Conservation (phyloP, 2,797 vertebrate species). For the Vespertilio murinus region DNA sequence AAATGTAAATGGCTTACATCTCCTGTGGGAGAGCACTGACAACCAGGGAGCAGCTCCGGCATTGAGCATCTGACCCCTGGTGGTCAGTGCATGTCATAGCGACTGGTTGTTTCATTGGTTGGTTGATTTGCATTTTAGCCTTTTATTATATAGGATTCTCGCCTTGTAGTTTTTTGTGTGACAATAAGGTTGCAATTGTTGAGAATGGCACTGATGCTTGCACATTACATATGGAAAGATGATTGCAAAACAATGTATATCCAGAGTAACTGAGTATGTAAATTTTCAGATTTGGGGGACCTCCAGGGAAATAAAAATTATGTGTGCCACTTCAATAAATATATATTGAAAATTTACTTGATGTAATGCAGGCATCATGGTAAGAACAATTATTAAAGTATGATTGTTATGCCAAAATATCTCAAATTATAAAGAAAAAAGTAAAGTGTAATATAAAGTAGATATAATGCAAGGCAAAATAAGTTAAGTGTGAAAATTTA, state of each 20-base stretch:
- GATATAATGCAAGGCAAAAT: neutral
- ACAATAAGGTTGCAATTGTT: neutral
- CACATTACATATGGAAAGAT: conserved; percentile 6
- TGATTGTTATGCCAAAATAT: neutral
- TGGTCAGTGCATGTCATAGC: too few relatives aligned
- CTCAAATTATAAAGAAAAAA: neutral
- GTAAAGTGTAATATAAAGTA: neutral
- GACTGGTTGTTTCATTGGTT: too few relatives aligned
- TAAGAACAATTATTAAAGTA: neutral
- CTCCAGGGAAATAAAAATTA: conserved; percentile 21
- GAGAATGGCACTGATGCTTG: conserved; percentile 14
- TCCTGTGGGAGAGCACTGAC: too few relatives aligned
- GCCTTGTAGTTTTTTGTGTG: neutral
- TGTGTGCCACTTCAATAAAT: conserved; percentile 16
- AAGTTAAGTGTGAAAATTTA: neutral
- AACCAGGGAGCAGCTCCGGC: too few relatives aligned
- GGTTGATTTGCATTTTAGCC: too few relatives aligned
- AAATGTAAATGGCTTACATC: too few relatives aligned
- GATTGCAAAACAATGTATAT: conserved; percentile 12
- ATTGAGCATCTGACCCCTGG: too few relatives aligned
- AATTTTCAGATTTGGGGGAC: neutral
- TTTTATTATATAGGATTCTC: too few relatives aligned
- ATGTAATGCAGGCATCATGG: neutral
- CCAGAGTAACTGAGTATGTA: conserved; percentile 48
- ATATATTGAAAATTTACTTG: conserved; percentile 26